phyloP scores from a whole-genome alignment of 2,797 vertebrate species.

The Oophaga sylvatica region DNA sequence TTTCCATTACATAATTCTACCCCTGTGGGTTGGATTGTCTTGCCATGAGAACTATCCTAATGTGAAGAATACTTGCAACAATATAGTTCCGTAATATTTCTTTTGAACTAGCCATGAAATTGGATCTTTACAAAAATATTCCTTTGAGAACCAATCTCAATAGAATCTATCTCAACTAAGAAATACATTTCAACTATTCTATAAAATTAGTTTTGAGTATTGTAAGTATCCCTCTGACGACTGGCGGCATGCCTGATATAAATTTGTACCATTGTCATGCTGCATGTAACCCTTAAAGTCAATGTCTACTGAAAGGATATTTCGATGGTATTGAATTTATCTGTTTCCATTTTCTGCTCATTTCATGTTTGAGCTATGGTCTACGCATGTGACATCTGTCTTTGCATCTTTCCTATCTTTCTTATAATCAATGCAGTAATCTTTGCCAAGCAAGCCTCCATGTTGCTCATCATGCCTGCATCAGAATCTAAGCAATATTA shows the following conservation, averaged over 20 bases:
- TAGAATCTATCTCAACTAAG: neutral
- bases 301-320: neutral
- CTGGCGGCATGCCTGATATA: neutral
- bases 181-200: neutral
- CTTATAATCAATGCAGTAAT: neutral
- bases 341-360: neutral
- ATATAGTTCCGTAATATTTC: neutral
- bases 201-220: neutral
- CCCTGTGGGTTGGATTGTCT: neutral
- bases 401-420: slow-evolving; percentile 33
- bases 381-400: slow-evolving; percentile 20
- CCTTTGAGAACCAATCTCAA: neutral
- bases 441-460: neutral
- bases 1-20: neutral
- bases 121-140: neutral
- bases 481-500: neutral
- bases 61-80: neutral
- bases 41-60: neutral
- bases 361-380: neutral
- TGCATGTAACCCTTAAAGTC: neutral
- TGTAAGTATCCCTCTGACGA: neutral
- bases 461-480: neutral
- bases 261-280: neutral
- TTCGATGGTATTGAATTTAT: neutral
- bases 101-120: no score